phyloP scores from a whole-genome alignment of 64 coral and sea anemone genomes.

The Pachyseris speciosa region DNA sequence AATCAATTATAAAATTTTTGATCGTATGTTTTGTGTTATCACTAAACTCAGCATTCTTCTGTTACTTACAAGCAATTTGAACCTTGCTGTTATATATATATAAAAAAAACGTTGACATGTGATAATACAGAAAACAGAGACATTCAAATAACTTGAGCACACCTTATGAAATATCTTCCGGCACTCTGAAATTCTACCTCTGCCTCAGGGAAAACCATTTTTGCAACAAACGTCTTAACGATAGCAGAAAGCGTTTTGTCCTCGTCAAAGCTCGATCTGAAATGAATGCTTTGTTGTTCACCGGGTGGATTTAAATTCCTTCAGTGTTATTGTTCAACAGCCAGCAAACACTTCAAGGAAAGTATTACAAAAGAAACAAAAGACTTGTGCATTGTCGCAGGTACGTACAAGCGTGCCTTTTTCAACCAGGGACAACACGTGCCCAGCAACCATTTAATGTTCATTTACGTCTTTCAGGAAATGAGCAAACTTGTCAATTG shows the following conservation, averaged over 20 bases:
- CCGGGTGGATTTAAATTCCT: slow-evolving; percentile 19
- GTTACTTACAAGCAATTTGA: too few relatives aligned
- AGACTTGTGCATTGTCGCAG: neutral
- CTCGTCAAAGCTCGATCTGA: neutral
- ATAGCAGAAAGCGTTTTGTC: neutral
- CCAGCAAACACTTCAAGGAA: neutral
- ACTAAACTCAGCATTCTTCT: too few relatives aligned
- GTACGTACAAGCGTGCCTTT: slow-evolving; percentile 31
- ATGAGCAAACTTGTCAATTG: neutral
- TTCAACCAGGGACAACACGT: neutral
- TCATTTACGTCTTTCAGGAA: neutral
- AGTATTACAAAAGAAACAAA: slow-evolving; percentile 34
- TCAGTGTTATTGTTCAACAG: slow-evolving; percentile 1
- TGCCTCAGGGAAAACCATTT: slow-evolving; percentile 19
- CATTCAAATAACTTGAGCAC: neutral
- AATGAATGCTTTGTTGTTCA: neutral
- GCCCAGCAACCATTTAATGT: slow-evolving; percentile 17
- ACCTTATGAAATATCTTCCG: neutral
- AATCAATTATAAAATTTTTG: too few relatives aligned
- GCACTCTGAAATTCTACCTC: slow-evolving; percentile 22
- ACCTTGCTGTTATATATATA: too few relatives aligned
- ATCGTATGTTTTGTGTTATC: too few relatives aligned
- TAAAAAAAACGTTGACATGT: too few relatives aligned
- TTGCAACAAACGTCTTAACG: neutral
- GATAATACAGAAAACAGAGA: too few relatives aligned